Percentiles rank a stretch among this genome's conserved stretches.
Conservation (phyloP, 2,888 invertebrate genomes). For the Mylabris sibirica region DNA sequence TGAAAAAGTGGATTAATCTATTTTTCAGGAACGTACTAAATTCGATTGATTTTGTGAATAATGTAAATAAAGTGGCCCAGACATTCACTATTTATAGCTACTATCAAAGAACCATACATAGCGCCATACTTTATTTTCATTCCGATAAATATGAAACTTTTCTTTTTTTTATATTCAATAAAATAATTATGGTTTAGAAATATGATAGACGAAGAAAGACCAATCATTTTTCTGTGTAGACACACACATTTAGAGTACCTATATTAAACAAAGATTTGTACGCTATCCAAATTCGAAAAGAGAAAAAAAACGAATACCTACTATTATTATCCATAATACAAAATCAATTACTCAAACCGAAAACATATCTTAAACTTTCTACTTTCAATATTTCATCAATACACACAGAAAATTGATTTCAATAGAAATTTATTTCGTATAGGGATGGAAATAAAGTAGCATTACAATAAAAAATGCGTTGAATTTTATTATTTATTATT, state of each 20-base stretch:
- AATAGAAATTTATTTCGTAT: constrained; percentile 14
- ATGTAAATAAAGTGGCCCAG: constrained; percentile 28
- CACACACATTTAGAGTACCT: neutral
- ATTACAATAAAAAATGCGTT: neutral
- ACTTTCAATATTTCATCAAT: constrained; percentile 5
- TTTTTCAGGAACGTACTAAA: constrained; percentile 9
- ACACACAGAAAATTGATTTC: neutral
- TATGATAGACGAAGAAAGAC: neutral
- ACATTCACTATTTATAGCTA: constrained; percentile 28
- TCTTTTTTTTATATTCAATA: constrained; percentile 15
- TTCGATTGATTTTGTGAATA: constrained; percentile 21
- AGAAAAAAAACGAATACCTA: neutral
- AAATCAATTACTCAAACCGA: constrained; percentile 7
- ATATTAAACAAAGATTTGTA: neutral
- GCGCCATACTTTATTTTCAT: constrained; percentile 18
- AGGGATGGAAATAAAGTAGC: neutral
- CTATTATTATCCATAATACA: constrained; percentile 10
- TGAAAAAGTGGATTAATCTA: constrained; percentile 24
- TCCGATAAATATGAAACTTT: constrained; percentile 13
- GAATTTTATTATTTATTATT: neutral
- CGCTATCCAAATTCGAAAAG: neutral
- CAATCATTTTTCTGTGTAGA: neutral
- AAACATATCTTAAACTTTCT: constrained; percentile 14
- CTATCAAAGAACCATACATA: constrained; percentile 23
- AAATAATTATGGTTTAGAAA: constrained; percentile 7